Evolutionary conservation across 2,797 vertebrate species (phyloP), one percentile per base, ranked within the genome.

Genomic region (Poliocrania exsul): DNA sequence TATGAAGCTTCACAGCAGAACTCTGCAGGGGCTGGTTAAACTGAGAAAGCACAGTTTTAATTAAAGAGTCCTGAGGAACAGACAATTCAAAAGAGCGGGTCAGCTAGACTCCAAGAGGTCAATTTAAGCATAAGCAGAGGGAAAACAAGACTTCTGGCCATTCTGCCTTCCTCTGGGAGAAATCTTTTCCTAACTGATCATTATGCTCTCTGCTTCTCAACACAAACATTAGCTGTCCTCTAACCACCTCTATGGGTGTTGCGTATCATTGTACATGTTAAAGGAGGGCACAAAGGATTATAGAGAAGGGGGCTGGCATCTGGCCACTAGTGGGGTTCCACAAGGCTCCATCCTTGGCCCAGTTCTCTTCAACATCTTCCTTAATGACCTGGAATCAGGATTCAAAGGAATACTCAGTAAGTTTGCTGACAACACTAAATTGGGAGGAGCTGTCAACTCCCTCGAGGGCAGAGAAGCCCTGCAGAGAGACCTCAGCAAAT

Each of bases 41-140:
- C 84, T 95, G 94, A 95, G 92, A 93, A 96, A 97, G 94, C 93
- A 94, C 91, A 96, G 88, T 86, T 97, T 97, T 97, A 97, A 97
- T 97, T 96, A 97, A 95, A 96, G 93, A 91, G 95, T 96, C 94
- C 95, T 86, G 86, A 94, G 78, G 95, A 97, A 96, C 92, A 97
- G 93, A 92, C 93, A 96, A 96, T 81, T 96, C 93, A 93, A 96
- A 97, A 93, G 85, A 95, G 65, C 62, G 82, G 96, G 96, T 96
- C 96, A 97, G 81, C 88, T 93, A 96, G 88, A 96, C 93, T 96
- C 75, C 93, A 96, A 95, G 92, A 89, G 96, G 96, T 97, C 95
- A 97, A 92, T 67, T 90, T 91, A 96, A 97, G 94, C 92, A 50
- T 91, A 96, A 92, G 78, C 66, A 91, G 85, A 95, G 65, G 88